Evolutionary conservation across 1,140 invertebrate species (phyloP), one percentile per base, ranked within the genome.

Genomic region (Argopecten irradians): DNA sequence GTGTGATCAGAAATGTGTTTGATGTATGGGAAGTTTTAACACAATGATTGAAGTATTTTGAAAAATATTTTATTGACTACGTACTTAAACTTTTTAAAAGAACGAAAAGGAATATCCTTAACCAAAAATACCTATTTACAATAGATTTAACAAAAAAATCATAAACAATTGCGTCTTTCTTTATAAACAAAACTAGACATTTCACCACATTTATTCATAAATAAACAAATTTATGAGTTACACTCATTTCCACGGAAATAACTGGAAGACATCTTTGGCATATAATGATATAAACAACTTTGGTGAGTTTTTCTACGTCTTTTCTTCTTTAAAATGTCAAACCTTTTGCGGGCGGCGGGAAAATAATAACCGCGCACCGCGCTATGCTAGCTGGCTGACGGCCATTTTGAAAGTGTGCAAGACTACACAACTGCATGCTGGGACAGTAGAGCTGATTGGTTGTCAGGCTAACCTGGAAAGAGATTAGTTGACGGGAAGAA

Each of bases 11-110:
- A n/a, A 11, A n/a, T 71, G 55, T 71, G 22, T 71, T 28, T 22
- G 22, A 71, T n/a, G 8, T 8, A 46, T 39, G 55, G 55, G 22
- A n/a, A 71, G 55, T 71, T 71, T 71, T 22, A 71, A 71, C 55
- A 71, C 55, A 71, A 71, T 71, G 55, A 71, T 1, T 22, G n/a
- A 5, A 28, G 28, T 71, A 71, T n/a, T 71, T 71, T 71, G 55
- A 71, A 71, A 71, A 71, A 71, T 71, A 71, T 71, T 71, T 71
- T 71, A 71, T 71, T 71, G 55, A 71, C 55, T 71, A 71, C 55
- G 55, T 71, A 71, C 5, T 71, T 71, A 71, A 46, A 46, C 43
- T 71, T 71, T 71, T 71, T 71, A 71, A 71, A 71, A 71, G 55
- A 71, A 71, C n/a, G 55, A 71, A 71, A 71, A 71, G 55, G 55